Evolutionary conservation across 2,797 vertebrate species (phyloP).

Genomic region (Fistularia commersonii): DNA sequence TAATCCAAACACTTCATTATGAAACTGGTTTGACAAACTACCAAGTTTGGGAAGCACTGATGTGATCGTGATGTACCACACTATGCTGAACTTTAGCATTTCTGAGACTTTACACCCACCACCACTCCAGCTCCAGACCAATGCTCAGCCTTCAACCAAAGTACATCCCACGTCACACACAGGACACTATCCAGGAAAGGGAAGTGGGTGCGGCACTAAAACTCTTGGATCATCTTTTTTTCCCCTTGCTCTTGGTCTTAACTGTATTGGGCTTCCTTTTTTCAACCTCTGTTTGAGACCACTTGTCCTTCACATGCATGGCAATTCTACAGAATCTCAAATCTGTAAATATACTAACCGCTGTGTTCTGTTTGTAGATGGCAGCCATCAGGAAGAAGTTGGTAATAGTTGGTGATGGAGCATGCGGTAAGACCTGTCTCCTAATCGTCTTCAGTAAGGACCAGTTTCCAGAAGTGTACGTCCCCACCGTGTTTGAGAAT

Average conservation of each 20-base stretch:
- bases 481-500: conserved; percentile 97
- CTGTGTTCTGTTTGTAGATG: conserved; percentile 71
- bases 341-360: conserved; percentile 1
- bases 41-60: too few species aligned
- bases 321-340: too few species aligned
- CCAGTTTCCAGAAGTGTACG: conserved; percentile 96
- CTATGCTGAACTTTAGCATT: background rate
- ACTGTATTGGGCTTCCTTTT: background rate
- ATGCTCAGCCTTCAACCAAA: conserved; percentile 22
- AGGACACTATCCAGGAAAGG: conserved; percentile 51
- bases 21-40: too few species aligned
- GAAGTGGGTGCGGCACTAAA: conserved; percentile 53
- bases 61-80: too few species aligned
- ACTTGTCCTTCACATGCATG: too few species aligned
- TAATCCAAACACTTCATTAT: too few species aligned
- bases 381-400: conserved; percentile 97
- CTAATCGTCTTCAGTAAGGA: conserved; percentile 98
- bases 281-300: too few species aligned
- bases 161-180: conserved; percentile 44
- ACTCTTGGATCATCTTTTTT: conserved; percentile 25
- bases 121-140: conserved; percentile 30
- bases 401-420: conserved; percentile 96
- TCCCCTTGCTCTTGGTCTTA: background rate
- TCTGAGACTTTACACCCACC: conserved; percentile 9
- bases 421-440: conserved; percentile 94